phyloP scores from a whole-genome alignment of 2,113 vertebrate species.

The Tinamus guttatus region DNA sequence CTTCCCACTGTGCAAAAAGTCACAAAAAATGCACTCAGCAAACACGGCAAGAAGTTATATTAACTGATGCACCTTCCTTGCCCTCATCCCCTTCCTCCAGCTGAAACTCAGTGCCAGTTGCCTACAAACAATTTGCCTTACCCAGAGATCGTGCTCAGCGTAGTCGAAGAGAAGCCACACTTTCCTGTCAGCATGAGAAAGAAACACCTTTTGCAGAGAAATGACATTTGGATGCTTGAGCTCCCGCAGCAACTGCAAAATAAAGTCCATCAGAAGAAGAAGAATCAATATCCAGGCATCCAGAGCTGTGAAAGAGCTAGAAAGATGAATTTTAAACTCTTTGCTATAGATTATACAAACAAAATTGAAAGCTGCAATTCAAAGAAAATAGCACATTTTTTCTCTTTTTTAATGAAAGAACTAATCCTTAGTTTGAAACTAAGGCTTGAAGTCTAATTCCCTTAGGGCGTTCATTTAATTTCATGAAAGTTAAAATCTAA shows the following conservation, averaged over 20 bases:
- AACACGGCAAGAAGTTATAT: neutral
- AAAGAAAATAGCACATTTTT: neutral
- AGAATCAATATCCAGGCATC: neutral
- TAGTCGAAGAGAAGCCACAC: slow-evolving; percentile 99
- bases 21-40: no score
- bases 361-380: neutral
- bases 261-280: slow-evolving; percentile 46
- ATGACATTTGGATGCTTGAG: slow-evolving; percentile 99
- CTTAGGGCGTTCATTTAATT: neutral
- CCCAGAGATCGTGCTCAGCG: slow-evolving; percentile 98
- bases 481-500: neutral
- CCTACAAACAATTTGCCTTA: slow-evolving; percentile 77
- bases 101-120: neutral
- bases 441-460: neutral
- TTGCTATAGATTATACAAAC: neutral
- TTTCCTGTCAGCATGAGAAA: slow-evolving; percentile 98
- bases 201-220: slow-evolving; percentile 99
- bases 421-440: neutral
- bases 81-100: neutral
- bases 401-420: neutral
- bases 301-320: neutral
- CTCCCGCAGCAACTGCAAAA: slow-evolving; percentile 94
- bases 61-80: neutral
- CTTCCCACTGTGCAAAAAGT: neutral
- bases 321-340: neutral